A percentile compares a stretch with the other conserved stretches of the same genome.
phyloP scores from a whole-genome alignment of 2,113 vertebrate genomes.

The Campylorhamphus procurvoides region DNA sequence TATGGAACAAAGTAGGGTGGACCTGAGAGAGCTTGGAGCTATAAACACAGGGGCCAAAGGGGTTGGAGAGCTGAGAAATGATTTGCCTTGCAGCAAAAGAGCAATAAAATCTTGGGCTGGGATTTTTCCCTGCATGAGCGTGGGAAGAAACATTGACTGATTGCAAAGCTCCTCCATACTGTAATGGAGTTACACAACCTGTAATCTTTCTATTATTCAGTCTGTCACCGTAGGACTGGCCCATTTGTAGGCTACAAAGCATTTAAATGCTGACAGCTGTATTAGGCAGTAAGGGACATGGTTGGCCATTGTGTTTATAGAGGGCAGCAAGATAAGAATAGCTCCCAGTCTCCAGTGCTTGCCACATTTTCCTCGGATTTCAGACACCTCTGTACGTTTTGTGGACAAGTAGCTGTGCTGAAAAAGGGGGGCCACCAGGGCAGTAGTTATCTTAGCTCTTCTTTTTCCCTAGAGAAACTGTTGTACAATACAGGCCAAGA shows the following conservation, averaged over 20 bases:
- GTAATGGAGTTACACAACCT: neutral
- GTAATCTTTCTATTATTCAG: neutral
- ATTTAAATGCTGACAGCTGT: slow-evolving; percentile 13
- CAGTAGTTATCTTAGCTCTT: slow-evolving; percentile 14
- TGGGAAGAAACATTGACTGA: neutral
- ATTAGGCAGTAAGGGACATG: neutral
- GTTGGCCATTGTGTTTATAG: neutral
- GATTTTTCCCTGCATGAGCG: neutral
- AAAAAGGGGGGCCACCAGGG: neutral
- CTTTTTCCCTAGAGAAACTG: slow-evolving; percentile 46
- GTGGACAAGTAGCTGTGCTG: slow-evolving; percentile 25
- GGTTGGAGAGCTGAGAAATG: neutral
- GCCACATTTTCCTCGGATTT: neutral
- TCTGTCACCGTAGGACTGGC: neutral
- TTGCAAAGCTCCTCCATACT: neutral
- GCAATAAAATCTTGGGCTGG: neutral
- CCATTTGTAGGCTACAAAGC: slow-evolving; percentile 13
- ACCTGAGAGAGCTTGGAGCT: neutral
- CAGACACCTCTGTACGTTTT: neutral
- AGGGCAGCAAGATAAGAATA: slow-evolving; percentile 2
- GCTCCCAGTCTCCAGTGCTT: neutral
- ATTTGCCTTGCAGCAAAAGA: neutral
- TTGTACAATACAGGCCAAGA: neutral
- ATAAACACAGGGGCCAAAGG: neutral
- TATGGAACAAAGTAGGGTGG: neutral